Evolutionary conservation across 2,113 vertebrate species (phyloP).

Genomic region (Nycticorax nycticorax): DNA sequence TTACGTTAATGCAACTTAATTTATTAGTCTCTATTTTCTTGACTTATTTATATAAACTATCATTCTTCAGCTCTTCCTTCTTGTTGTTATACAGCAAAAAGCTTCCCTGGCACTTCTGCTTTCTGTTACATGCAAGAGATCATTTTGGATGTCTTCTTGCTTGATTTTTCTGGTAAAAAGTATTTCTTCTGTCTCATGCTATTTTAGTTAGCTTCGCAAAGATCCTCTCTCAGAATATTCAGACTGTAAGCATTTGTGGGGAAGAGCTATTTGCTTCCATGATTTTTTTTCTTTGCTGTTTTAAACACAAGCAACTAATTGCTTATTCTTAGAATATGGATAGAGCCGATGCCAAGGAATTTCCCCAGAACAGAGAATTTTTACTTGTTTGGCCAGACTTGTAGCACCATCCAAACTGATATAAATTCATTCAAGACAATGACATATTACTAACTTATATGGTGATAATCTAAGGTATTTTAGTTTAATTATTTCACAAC

Average conservation of each 20-base stretch:
- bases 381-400: background rate
- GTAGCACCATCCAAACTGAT: background rate
- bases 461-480: background rate
- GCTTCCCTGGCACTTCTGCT: background rate
- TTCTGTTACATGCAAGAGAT: background rate
- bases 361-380: background rate
- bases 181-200: background rate
- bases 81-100: background rate
- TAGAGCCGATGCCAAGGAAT: background rate
- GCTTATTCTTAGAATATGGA: slow-evolving; percentile 24
- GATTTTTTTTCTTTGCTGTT: background rate
- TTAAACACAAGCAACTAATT: background rate
- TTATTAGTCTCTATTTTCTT: background rate
- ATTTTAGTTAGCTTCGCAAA: background rate
- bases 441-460: background rate
- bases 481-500: background rate
- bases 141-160: background rate
- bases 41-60: background rate
- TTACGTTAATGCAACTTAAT: background rate
- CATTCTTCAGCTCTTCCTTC: background rate
- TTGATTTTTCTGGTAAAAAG: background rate
- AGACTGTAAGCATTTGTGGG: background rate
- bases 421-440: background rate
- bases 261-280: background rate
- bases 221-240: background rate